Evolutionary conservation across 2,797 vertebrate species (phyloP).

Genomic region (Pristis pectinata): DNA sequence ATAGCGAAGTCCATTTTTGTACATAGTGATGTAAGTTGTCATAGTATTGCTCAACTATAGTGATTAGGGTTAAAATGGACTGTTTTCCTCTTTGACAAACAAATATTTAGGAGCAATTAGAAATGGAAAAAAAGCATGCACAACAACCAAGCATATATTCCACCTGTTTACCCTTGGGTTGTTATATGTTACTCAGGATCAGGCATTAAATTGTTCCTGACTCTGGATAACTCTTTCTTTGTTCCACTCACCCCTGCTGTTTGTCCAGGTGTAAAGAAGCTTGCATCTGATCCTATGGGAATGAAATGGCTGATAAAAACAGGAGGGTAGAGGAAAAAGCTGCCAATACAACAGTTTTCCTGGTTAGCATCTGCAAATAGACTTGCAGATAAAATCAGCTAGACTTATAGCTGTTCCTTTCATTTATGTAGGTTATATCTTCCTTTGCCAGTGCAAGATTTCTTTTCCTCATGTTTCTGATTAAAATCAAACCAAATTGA

Average conservation of each 20-base stretch:
- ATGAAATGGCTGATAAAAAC: not conserved
- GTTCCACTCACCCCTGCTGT: not conserved
- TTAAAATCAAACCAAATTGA: not conserved
- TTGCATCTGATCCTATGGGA: not conserved
- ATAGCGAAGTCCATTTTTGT: too few species aligned
- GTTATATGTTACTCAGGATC: not conserved
- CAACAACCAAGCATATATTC: not conserved
- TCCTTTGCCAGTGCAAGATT: not conserved
- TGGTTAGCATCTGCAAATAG: not conserved
- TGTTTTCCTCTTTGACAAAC: not conserved
- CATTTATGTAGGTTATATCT: not conserved
- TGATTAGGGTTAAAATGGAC: too few species aligned
- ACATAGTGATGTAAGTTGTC: too few species aligned
- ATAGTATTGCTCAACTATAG: too few species aligned
- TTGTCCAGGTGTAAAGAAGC: not conserved
- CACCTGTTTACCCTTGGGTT: not conserved
- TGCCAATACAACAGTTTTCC: not conserved
- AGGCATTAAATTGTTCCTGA: not conserved
- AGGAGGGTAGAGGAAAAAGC: not conserved
- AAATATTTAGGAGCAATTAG: not conserved
- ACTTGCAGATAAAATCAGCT: not conserved
- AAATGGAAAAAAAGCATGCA: not conserved
- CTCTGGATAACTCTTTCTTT: not conserved
- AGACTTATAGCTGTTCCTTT: not conserved
- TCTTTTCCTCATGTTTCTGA: not conserved